Evolutionary conservation across 2,113 vertebrate genomes (phyloP).

Genomic region (Tapirus terrestris): DNA sequence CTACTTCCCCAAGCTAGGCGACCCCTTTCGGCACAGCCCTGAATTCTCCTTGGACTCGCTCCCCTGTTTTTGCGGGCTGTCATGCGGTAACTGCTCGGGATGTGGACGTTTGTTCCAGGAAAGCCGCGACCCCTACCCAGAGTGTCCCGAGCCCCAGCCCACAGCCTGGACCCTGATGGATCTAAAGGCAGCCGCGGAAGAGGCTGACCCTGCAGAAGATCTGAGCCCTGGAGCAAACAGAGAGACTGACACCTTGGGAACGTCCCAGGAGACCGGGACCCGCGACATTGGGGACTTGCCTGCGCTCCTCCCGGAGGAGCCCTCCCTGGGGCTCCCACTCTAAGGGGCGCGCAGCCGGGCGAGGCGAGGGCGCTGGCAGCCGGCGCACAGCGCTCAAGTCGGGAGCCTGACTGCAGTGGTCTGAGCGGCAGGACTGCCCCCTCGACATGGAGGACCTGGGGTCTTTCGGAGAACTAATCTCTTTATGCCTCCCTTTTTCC

Average conservation of each 20-base stretch:
- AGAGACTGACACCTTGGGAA: not conserved
- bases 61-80: not conserved
- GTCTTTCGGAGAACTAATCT: not conserved
- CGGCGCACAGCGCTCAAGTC: not conserved
- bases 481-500: too few species aligned
- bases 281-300: accelerated
- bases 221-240: too few species aligned
- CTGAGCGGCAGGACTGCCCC: too few species aligned
- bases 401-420: not conserved
- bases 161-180: not conserved
- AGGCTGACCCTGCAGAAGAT: not conserved
- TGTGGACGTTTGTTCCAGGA: not conserved
- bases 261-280: not conserved
- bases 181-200: not conserved
- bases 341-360: not conserved
- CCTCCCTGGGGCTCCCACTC: not conserved
- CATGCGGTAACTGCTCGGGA: not conserved
- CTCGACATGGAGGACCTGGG: accelerated
- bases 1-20: not conserved
- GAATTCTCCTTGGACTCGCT: not conserved
- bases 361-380: too few species aligned
- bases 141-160: not conserved
- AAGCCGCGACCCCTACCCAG: not conserved
- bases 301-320: accelerated
- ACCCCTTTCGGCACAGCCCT: not conserved